Percentiles rank a stretch among this genome's conserved stretches.
Evolutionary conservation across 2,888 invertebrate species (phyloP).

Genomic region (Agonopterix subpropinquella): DNA sequence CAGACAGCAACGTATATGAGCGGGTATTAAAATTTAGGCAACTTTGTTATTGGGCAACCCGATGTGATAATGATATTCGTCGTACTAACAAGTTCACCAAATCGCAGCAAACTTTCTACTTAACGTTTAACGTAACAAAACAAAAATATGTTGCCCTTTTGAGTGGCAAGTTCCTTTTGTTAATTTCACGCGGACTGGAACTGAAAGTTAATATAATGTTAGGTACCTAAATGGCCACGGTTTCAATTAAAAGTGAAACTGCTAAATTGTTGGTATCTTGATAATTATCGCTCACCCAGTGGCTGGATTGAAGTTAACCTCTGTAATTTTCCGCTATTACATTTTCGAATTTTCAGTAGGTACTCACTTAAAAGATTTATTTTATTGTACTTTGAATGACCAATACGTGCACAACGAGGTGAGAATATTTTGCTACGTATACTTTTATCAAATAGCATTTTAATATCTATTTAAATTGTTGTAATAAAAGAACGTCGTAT

Average conservation of each 20-base stretch:
- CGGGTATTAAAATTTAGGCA: too few relatives aligned
- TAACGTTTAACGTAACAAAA: neutral
- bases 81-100: too few relatives aligned
- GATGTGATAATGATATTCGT: too few relatives aligned
- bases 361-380: too few relatives aligned
- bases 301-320: neutral
- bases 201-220: neutral
- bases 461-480: neutral
- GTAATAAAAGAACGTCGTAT: neutral
- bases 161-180: conserved; percentile 2
- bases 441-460: neutral
- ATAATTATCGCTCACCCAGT: conserved; percentile 8
- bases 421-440: too few relatives aligned
- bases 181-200: neutral
- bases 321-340: too few relatives aligned
- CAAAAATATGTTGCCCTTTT: conserved; percentile 1
- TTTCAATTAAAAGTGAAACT: conserved; percentile 10
- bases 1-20: too few relatives aligned
- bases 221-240: neutral
- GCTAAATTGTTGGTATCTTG: conserved; percentile 7
- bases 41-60: too few relatives aligned
- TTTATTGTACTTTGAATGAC: neutral
- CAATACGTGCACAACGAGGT: too few relatives aligned
- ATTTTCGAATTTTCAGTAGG: too few relatives aligned
- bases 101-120: neutral